These are phyloP conservation scores for Cebidichthys violaceus DNA, from an alignment of 2,113 vertebrate genomes.

Conservation along the genomic window DNA sequence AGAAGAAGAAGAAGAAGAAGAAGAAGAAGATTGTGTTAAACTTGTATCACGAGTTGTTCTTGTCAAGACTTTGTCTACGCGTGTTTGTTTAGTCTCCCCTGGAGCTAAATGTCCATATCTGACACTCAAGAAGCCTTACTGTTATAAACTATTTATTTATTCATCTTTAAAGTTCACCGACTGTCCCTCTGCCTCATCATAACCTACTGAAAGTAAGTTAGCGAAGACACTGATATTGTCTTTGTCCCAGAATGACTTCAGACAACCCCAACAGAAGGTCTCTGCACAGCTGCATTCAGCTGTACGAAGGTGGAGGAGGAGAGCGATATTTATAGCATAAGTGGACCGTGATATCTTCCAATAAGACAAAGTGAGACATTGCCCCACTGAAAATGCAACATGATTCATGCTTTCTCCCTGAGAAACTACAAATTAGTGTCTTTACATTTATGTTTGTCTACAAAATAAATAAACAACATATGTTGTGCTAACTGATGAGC, in stretches of 20 bases:
- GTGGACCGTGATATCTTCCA: background rate
- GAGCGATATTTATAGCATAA: conserved; percentile 6
- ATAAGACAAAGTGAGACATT: conserved; percentile 1
- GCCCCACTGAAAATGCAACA: background rate
- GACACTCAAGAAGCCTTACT: background rate
- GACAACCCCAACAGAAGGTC: background rate
- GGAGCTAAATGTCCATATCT: background rate
- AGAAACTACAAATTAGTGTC: background rate
- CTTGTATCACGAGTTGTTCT: background rate
- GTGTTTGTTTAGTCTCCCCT: background rate
- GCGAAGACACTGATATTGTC: background rate
- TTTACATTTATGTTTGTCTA: background rate
- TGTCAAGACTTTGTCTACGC: background rate
- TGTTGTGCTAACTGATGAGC: background rate
- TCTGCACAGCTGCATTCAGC: background rate
- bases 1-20: background rate
- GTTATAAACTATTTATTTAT: background rate
- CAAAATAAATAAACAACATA: background rate
- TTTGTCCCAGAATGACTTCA: background rate
- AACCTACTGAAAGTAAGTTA: background rate
- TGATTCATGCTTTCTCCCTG: background rate
- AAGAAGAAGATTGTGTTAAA: conserved; percentile 6
- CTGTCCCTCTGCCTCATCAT: background rate
- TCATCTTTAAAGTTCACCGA: background rate
- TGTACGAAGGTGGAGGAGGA: background rate